Conservation (phyloP, 2,113 vertebrate genomes). For the Amphiprion percula region DNA sequence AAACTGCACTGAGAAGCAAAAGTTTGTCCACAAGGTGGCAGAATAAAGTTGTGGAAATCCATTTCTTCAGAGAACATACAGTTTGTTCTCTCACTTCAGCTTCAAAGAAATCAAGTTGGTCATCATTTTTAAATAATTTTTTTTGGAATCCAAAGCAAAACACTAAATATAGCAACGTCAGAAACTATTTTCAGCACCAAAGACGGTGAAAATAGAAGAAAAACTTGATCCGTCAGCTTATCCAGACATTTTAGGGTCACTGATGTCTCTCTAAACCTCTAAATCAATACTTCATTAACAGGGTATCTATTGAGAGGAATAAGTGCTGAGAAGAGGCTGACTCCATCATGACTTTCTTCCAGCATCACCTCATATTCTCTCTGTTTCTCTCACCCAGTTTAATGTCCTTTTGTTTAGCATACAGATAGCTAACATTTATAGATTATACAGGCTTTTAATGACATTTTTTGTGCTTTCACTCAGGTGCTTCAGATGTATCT, state of each 20-base stretch:
- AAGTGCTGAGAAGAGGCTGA: conserved; percentile 21
- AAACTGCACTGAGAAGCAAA: neutral
- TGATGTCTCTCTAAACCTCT: conserved; percentile 34
- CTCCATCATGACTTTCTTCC: conserved; percentile 23
- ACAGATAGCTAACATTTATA: neutral
- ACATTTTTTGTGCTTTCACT: neutral
- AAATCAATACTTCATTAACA: conserved; percentile 68
- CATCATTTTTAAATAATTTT: neutral
- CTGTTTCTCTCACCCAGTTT: neutral
- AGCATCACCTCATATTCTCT: neutral
- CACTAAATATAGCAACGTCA: conserved; percentile 9
- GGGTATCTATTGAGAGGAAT: conserved; percentile 31
- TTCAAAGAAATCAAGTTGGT: neutral
- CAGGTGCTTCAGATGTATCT: conserved; percentile 88
- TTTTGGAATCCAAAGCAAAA: conserved; percentile 1
- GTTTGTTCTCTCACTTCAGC: neutral
- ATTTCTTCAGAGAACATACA: neutral
- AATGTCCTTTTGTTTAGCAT: conserved; percentile 1
- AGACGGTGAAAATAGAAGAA: conserved; percentile 25
- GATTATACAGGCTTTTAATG: conserved; percentile 11
- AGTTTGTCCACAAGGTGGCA: conserved; percentile 76
- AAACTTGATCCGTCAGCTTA: conserved; percentile 1
- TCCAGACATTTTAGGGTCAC: conserved; percentile 3
- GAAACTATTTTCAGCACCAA: conserved; percentile 11
- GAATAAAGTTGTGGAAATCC: conserved; percentile 47